Conservation (phyloP, 2,888 invertebrate species). For the Drosophila formosana region DNA sequence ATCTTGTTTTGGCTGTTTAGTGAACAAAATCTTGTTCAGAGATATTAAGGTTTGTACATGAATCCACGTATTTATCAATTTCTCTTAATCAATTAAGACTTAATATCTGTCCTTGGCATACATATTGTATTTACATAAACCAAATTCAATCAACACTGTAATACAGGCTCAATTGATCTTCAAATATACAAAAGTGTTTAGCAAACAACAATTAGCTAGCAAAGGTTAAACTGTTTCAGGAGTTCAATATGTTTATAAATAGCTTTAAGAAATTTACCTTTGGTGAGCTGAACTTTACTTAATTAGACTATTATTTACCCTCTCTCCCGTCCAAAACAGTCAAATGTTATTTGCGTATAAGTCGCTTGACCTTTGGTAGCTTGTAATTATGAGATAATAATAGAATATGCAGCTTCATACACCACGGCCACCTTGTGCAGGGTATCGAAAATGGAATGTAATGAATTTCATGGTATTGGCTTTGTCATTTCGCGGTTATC, state of each 20-base stretch:
- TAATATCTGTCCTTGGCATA: too few species aligned
- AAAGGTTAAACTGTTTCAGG: neutral
- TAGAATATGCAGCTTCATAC: neutral
- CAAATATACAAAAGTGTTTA: too few species aligned
- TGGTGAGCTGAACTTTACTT: neutral
- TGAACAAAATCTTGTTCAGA: too few species aligned
- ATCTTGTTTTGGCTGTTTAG: too few species aligned
- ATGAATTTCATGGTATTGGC: constrained; percentile 61
- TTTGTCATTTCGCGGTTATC: constrained; percentile 79
- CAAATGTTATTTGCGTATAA: neutral
- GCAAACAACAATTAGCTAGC: neutral
- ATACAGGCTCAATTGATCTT: too few species aligned
- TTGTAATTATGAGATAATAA: neutral
- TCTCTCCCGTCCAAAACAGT: neutral
- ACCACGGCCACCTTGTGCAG: constrained; percentile 6
- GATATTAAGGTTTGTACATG: too few species aligned
- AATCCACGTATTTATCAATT: too few species aligned
- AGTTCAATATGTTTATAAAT: too few species aligned
- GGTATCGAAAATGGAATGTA: constrained; percentile 52
- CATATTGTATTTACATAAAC: too few species aligned
- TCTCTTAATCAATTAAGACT: too few species aligned
- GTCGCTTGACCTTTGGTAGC: neutral
- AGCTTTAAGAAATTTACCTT: neutral
- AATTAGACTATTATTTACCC: neutral
- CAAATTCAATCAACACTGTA: too few species aligned